These are phyloP conservation scores for Emydocephalus ijimae DNA, from an alignment of 2,113 vertebrate genomes.

Conservation along the genomic window DNA sequence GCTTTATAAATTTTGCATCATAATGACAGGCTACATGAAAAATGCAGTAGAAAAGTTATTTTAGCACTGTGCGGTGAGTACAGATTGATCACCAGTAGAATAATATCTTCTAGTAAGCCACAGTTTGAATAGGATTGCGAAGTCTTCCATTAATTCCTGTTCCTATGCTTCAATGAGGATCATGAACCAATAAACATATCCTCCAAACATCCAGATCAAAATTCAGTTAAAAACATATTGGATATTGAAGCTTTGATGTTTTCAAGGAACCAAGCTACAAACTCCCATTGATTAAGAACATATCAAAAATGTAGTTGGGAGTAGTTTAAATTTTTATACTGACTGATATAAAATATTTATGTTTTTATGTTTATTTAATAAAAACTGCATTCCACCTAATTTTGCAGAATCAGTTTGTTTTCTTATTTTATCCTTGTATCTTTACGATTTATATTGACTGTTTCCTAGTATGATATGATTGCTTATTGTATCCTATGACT, in stretches of 20 bases:
- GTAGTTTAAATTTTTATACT: not conserved
- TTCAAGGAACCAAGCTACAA: not conserved
- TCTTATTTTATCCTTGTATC: not conserved
- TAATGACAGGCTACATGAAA: not conserved
- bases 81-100: not conserved
- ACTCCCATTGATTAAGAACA: not conserved
- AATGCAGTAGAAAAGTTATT: slow-evolving; percentile 15
- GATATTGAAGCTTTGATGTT: not conserved
- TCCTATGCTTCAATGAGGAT: not conserved
- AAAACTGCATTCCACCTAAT: not conserved
- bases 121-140: not conserved
- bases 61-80: not conserved
- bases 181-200: not conserved
- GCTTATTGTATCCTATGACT: too few species aligned
- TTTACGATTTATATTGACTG: too few species aligned
- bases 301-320: not conserved
- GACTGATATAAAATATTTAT: not conserved
- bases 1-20: not conserved
- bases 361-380: not conserved
- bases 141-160: not conserved
- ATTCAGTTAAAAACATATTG: not conserved
- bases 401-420: not conserved
- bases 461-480: too few species aligned
- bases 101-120: not conserved
- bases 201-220: not conserved